Percentiles rank a stretch among this genome's conserved stretches.
These are phyloP conservation scores for Spicauda simplicius DNA, from an alignment of 2,888 invertebrate species.

Conservation along the genomic window DNA sequence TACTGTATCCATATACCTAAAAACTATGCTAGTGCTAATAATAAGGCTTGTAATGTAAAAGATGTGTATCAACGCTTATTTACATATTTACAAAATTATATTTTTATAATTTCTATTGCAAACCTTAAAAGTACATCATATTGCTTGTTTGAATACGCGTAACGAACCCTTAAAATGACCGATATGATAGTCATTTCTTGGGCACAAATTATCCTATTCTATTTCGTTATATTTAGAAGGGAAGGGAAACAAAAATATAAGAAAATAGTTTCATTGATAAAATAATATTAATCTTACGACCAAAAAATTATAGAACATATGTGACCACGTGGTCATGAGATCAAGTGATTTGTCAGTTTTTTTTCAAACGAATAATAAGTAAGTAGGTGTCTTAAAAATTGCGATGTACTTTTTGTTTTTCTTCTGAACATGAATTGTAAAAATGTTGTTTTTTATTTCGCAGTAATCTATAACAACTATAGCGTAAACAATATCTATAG, in stretches of 20 bases:
- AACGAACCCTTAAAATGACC: neutral
- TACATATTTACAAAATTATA: slow-evolving; percentile 7
- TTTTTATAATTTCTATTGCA: neutral
- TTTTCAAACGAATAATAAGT: too few species aligned
- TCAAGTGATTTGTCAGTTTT: too few species aligned
- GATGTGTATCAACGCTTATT: slow-evolving; percentile 9
- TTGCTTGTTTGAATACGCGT: slow-evolving; percentile 1
- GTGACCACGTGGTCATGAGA: too few species aligned
- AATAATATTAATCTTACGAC: too few species aligned
- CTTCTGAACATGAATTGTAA: too few species aligned
- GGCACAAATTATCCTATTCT: neutral
- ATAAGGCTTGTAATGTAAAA: neutral
- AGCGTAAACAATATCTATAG: too few species aligned
- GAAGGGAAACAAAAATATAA: neutral
- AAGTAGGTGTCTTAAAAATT: too few species aligned
- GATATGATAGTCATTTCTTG: neutral
- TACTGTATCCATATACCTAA: neutral
- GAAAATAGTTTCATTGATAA: neutral
- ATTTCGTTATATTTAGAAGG: neutral
- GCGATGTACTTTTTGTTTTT: too few species aligned
- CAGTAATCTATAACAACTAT: too few species aligned
- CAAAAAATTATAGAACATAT: too few species aligned
- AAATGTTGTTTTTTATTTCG: too few species aligned
- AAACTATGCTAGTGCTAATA: neutral
- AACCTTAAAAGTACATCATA: neutral